Conservation (phyloP, 1,140 invertebrate genomes). For the Plectus sambesii region DNA sequence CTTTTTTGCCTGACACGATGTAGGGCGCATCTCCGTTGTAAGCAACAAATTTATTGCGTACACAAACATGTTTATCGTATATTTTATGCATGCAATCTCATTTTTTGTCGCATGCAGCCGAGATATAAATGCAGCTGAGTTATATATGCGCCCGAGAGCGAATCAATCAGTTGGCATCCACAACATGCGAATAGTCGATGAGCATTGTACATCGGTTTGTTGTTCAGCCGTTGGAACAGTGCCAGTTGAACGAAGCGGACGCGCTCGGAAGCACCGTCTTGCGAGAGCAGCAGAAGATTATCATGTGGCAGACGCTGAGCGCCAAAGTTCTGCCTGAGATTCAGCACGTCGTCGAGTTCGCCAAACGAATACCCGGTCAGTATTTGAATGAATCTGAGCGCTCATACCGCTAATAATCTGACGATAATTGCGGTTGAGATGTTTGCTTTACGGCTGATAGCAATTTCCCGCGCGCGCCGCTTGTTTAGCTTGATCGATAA, state of each 20-base stretch:
- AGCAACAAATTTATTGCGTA: no score
- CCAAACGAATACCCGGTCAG: conserved; percentile 68
- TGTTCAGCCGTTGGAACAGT: conserved; percentile 22
- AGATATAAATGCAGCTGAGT: no score
- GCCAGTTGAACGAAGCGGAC: conserved; percentile 34
- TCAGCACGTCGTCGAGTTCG: conserved; percentile 81
- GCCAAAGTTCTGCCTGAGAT: conserved; percentile 60
- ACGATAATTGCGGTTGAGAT: not conserved
- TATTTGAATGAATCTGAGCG: not conserved
- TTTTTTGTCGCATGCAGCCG: no score
- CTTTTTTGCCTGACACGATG: no score
- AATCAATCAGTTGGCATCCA: no score
- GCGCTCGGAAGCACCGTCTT: no score
- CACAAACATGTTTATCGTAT: no score
- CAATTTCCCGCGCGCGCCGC: not conserved
- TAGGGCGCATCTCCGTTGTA: no score
- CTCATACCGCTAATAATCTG: not conserved
- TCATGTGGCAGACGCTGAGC: conserved; percentile 47
- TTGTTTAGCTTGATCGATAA: no score
- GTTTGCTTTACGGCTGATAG: not conserved
- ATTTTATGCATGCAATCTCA: no score
- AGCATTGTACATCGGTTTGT: no score
- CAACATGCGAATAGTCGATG: no score
- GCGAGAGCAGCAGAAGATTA: conserved; percentile 47
- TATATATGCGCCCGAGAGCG: conserved; percentile 35